Evolutionary conservation across 2,113 vertebrate species (phyloP).

Genomic region (Acinonyx jubatus): DNA sequence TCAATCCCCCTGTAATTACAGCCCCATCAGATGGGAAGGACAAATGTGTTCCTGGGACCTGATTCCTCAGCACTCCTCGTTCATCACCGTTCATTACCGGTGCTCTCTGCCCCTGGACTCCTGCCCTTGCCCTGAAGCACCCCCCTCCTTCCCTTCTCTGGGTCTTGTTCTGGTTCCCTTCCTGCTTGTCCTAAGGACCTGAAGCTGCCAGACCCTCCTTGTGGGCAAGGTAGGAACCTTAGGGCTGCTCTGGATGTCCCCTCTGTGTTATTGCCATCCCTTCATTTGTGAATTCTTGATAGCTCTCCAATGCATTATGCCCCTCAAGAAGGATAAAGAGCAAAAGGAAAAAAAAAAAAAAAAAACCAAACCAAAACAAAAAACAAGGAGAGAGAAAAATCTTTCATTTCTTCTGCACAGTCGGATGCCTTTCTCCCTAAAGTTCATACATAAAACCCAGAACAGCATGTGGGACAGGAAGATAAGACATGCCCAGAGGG

Average conservation of each 20-base stretch:
- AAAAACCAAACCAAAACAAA: not conserved
- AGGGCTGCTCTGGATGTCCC: not conserved
- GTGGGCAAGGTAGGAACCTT: conserved; percentile 37
- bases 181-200: not conserved
- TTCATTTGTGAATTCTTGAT: conserved; percentile 58
- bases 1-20: conserved; percentile 61
- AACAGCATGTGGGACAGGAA: conserved; percentile 67
- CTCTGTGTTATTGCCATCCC: not conserved
- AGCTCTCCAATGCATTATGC: not conserved
- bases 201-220: not conserved
- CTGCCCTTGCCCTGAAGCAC: not conserved
- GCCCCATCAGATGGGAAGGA: conserved; percentile 46
- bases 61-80: not conserved
- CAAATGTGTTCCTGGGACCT: not conserved
- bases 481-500: conserved; percentile 77
- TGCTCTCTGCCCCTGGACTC: not conserved
- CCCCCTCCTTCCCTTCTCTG: not conserved
- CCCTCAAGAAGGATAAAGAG: conserved; percentile 52
- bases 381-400: conserved; percentile 24
- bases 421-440: conserved; percentile 42
- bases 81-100: not conserved
- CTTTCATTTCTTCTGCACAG: conserved; percentile 58
- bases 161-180: not conserved
- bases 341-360: not conserved
- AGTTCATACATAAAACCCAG: conserved; percentile 70